Conservation (phyloP, 2,888 invertebrate genomes). For the Stenodera caucasica region DNA sequence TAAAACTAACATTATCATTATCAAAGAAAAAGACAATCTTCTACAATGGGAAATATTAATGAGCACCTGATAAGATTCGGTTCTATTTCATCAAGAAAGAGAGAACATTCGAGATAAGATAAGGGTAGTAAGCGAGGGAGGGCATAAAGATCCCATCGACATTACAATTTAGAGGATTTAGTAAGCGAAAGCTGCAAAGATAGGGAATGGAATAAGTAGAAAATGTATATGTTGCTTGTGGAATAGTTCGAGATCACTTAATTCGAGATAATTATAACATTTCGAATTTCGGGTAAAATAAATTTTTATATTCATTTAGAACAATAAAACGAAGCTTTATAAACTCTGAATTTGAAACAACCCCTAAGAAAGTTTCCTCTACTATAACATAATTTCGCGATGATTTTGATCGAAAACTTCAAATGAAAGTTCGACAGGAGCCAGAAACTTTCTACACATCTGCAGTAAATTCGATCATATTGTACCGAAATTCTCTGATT, state of each 20-base stretch:
- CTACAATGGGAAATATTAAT: neutral
- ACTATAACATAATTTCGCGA: neutral
- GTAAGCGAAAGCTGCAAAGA: neutral
- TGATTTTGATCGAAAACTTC: neutral
- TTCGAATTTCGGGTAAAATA: too few relatives aligned
- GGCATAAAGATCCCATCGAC: neutral
- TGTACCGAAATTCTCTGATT: too few relatives aligned
- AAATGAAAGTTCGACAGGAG: neutral
- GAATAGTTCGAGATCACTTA: neutral
- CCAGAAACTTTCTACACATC: neutral
- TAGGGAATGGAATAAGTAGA: neutral
- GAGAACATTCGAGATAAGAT: neutral
- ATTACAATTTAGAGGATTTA: neutral
- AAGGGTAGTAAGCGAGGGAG: neutral
- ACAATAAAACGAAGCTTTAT: too few relatives aligned
- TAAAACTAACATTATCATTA: neutral
- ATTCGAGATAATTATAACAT: neutral
- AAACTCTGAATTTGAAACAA: too few relatives aligned
- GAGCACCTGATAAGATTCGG: neutral
- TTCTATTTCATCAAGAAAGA: neutral
- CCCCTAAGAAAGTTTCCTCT: neutral
- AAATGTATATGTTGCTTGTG: neutral
- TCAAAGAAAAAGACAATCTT: neutral
- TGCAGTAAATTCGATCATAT: too few relatives aligned
- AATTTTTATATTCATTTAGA: too few relatives aligned